Conservation (phyloP, 2,113 vertebrate species). For the Corydoras maculifer region DNA sequence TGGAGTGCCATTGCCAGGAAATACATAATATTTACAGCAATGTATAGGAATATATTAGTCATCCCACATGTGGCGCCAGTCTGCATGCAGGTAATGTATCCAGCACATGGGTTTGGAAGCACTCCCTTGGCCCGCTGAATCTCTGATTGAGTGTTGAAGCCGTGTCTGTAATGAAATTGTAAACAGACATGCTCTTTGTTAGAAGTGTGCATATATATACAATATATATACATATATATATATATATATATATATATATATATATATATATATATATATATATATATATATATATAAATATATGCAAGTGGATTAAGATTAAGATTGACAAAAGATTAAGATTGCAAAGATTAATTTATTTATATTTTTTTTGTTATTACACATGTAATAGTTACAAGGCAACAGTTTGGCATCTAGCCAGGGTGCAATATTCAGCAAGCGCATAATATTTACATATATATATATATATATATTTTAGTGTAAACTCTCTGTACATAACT, state of each 20-base stretch:
- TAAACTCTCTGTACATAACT: slow-evolving; percentile 30
- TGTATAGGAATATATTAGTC: slow-evolving; percentile 52
- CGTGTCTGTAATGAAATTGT: slow-evolving; percentile 43
- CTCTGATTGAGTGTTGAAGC: slow-evolving; percentile 41
- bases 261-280: neutral
- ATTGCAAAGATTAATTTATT: too few relatives aligned
- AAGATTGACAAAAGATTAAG: too few relatives aligned
- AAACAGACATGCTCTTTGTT: slow-evolving; percentile 5
- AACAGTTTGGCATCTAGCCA: too few relatives aligned
- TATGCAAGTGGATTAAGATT: too few relatives aligned
- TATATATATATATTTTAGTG: neutral
- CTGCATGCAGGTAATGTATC: slow-evolving; percentile 48
- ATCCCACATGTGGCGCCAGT: slow-evolving; percentile 41
- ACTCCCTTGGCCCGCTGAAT: slow-evolving; percentile 31
- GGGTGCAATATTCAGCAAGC: neutral
- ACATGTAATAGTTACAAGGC: too few relatives aligned
- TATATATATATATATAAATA: neutral
- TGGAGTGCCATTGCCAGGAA: slow-evolving; percentile 50
- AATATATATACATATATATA: neutral
- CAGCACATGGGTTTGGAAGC: slow-evolving; percentile 40
- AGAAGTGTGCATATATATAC: neutral
- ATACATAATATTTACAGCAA: slow-evolving; percentile 45
- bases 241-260: neutral
- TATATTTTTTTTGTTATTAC: too few relatives aligned
- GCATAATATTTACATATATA: neutral